These are phyloP conservation scores for Drosophila robusta DNA, from an alignment of 2,888 invertebrate genomes.

Conservation along the genomic window DNA sequence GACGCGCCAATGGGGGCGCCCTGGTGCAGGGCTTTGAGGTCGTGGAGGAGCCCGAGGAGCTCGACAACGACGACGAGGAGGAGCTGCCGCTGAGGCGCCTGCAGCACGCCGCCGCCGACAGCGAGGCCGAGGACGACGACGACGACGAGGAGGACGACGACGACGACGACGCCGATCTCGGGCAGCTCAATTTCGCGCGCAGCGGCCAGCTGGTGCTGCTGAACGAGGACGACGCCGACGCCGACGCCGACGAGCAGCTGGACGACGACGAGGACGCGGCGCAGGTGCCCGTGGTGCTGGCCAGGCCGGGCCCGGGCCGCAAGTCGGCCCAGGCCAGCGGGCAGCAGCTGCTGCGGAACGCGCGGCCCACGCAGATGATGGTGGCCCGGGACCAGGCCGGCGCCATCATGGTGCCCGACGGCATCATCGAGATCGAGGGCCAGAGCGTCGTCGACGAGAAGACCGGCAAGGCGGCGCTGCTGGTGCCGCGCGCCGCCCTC, in stretches of 20 bases:
- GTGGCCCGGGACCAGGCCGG: constrained; percentile 77
- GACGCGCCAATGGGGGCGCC: constrained; percentile 67
- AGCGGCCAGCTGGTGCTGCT: constrained; percentile 38
- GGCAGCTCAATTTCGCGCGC: constrained; percentile 23
- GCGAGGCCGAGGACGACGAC: constrained; percentile 28
- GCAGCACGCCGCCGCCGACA: constrained; percentile 25
- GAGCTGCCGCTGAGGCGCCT: constrained; percentile 23
- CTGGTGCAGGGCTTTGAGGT: constrained; percentile 72
- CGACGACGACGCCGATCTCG: constrained; percentile 6
- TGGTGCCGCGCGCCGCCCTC: constrained; percentile 78
- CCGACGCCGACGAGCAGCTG: constrained; percentile 17
- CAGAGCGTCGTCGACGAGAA: constrained; percentile 80
- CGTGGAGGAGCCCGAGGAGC: constrained; percentile 51
- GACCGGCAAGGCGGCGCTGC: constrained; percentile 77
- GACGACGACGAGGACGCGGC: constrained; percentile 19
- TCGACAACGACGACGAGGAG: constrained; percentile 29
- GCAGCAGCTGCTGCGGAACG: constrained; percentile 60
- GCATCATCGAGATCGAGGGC: constrained; percentile 80
- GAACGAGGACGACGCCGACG: constrained; percentile 13
- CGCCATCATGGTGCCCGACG: constrained; percentile 81
- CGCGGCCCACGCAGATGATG: constrained; percentile 73
- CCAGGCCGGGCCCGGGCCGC: constrained; percentile 25
- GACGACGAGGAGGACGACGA: constrained; percentile 37
- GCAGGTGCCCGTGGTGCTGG: constrained; percentile 16
- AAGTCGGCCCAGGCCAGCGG: constrained; percentile 24